Evolutionary conservation across 2,888 invertebrate species (phyloP).

Genomic region (Pandemis cinnamomeana): DNA sequence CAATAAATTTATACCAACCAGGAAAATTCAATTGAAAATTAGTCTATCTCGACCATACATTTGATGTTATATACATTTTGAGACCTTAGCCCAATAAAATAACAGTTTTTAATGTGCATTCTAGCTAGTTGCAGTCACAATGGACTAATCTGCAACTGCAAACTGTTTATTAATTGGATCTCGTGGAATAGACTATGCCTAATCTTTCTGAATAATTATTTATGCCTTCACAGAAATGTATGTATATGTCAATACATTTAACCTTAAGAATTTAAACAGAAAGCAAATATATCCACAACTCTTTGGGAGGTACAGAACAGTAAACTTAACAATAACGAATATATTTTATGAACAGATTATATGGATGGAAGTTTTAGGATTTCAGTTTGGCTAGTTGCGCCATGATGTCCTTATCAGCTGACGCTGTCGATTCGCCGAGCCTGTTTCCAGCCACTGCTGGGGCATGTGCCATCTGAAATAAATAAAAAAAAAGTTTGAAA

Average conservation of each 20-base stretch:
- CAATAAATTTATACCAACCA: not conserved
- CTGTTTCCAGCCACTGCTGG: conserved; percentile 86
- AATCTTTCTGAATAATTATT: not conserved
- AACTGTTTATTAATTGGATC: too few species aligned
- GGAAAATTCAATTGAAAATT: too few species aligned
- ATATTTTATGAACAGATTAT: conserved; percentile 3
- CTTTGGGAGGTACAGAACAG: not conserved
- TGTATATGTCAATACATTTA: not conserved
- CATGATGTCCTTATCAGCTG: conserved; percentile 88
- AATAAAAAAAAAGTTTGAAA: not conserved
- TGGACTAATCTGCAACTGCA: too few species aligned
- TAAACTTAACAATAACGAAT: conserved; percentile 21
- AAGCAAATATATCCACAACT: not conserved
- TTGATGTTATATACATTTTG: too few species aligned
- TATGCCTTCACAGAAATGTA: not conserved
- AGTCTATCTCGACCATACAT: too few species aligned
- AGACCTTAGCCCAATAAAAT: too few species aligned
- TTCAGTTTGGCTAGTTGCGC: conserved; percentile 88
- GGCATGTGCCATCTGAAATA: conserved; percentile 86
- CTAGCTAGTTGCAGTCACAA: too few species aligned
- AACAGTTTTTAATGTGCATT: too few species aligned
- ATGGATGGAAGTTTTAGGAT: conserved; percentile 55
- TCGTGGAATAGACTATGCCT: not conserved
- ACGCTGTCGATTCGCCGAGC: conserved; percentile 81
- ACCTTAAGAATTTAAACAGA: not conserved